Base-by-base conservation (phyloP, 1,140 invertebrate genomes). In the Aethina tumida region DNA sequence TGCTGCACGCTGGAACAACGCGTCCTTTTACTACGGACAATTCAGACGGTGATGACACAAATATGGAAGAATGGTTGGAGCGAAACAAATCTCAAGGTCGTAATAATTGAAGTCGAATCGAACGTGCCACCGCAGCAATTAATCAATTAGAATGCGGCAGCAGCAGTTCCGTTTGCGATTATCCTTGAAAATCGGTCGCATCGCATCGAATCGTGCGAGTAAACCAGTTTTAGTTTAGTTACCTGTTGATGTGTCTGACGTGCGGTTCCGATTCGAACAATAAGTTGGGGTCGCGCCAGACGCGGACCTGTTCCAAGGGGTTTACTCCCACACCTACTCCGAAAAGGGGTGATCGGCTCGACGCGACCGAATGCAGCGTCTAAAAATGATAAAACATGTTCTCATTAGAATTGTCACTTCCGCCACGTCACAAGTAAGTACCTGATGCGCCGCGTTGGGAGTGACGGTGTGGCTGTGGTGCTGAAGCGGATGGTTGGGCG, bases 211-310 rank as follows among this genome's bases (percentile, higher is more conserved):
- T 5, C 24, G n/a, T 13, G 13, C n/a, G 13, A 26, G 13, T 26
- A 26, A 2, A 38, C 18, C 28, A 28, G 10, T 19, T 10, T 20
- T 18, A 38, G 18, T 28, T 38, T 18, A 20, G 26, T 20, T 31
- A 39, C 37, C 54, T 60, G 59, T 50, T 71, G 69, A 72, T 63
- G 60, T 72, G 69, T 42, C 68, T 62, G 18, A 72, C 64, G 46
- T 60, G 55, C 35, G 59, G 61, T 48, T 66, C 65, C 35, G 61
- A 58, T 48, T 60, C 56, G 48, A 67, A 52, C 52, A 61, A 41
- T 44, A 68, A 46, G 45, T 53, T 58, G 39, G 67, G 68, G 53
- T 69, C 67, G 36, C 67, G 57, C 67, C 67, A 70, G 45, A 69
- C 63, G 42, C 58, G 62, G 41, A 67, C 62, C 34, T 58, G 49